A percentile compares a stretch with the other conserved stretches of the same genome.
These are phyloP conservation scores for Ciconia maguari DNA, from an alignment of 2,113 vertebrate genomes.

Conservation along the genomic window DNA sequence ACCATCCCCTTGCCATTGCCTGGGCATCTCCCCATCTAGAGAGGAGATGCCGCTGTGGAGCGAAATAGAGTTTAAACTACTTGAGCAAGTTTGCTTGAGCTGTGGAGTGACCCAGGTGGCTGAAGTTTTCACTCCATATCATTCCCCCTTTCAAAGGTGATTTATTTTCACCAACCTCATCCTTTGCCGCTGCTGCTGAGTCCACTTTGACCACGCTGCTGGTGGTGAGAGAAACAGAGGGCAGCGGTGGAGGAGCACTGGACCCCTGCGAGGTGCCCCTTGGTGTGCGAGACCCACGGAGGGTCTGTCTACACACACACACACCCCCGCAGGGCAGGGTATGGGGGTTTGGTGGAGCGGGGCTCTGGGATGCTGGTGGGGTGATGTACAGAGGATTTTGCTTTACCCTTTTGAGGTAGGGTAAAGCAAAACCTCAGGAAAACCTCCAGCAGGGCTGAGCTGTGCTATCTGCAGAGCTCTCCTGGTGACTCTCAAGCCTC, in stretches of 20 bases:
- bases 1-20: not conserved
- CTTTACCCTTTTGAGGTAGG: not conserved
- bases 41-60: not conserved
- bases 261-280: not conserved
- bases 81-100: not conserved
- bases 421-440: no score
- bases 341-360: fast-evolving
- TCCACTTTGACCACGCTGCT: not conserved
- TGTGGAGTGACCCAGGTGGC: fast-evolving
- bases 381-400: not conserved
- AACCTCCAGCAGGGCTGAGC: not conserved
- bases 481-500: not conserved
- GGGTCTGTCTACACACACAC: not conserved
- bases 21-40: not conserved
- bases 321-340: not conserved
- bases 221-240: not conserved
- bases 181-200: not conserved
- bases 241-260: not conserved
- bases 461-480: not conserved
- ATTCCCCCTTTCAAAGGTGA: not conserved
- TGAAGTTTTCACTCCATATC: fast-evolving
- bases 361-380: not conserved
- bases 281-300: fast-evolving
- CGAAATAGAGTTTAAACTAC: not conserved
- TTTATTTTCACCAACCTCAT: not conserved